Conservation (phyloP, 1,140 invertebrate species). For the Rhysida immarginata region DNA sequence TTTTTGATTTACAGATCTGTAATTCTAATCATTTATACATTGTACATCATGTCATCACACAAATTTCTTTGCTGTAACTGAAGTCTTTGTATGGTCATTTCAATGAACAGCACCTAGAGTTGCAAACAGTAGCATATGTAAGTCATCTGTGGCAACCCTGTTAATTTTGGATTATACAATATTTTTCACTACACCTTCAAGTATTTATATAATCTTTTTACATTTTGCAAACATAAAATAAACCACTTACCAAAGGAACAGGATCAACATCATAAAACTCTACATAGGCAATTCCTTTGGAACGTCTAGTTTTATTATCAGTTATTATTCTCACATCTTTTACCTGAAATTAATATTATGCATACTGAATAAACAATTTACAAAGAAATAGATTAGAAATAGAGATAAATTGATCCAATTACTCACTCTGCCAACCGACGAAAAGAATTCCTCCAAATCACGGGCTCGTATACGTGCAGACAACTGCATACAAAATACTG, state of each 20-base stretch:
- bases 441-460: constrained; percentile 98
- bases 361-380: neutral
- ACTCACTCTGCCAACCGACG: constrained; percentile 86
- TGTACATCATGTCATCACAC: no score
- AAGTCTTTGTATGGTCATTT: no score
- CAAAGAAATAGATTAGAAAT: neutral
- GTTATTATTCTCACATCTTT: constrained; percentile 96
- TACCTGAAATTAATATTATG: constrained; percentile 32
- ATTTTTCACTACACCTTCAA: no score
- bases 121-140: constrained; percentile 5
- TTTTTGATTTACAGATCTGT: no score
- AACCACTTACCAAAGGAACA: constrained; percentile 63
- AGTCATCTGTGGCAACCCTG: no score
- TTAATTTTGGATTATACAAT: no score
- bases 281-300: constrained; percentile 98
- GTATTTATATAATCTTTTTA: constrained; percentile 4
- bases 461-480: constrained; percentile 84
- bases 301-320: constrained; percentile 95
- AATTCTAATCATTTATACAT: no score
- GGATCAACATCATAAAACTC: constrained; percentile 98
- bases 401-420: constrained; percentile 1
- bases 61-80: no score
- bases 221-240: neutral
- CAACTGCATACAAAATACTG: constrained; percentile 95
- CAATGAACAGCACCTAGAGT: no score